Evolutionary conservation across 2,888 invertebrate genomes (phyloP).

Genomic region (Sesia apiformis): DNA sequence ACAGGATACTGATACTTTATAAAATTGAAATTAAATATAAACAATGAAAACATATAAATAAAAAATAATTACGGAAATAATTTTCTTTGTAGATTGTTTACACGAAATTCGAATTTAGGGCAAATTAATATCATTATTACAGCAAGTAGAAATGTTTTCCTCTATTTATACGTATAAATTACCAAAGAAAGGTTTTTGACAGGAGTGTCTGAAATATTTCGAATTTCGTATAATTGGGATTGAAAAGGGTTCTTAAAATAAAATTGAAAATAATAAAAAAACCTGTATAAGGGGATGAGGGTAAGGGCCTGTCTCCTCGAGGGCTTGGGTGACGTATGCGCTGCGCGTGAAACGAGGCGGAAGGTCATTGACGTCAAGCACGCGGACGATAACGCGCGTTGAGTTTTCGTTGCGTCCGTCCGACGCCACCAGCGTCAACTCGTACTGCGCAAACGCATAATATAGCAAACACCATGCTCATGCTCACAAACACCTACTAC

Average conservation of each 20-base stretch:
- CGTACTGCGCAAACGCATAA: constrained; percentile 79
- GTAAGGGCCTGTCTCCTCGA: constrained; percentile 85
- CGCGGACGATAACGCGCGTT: constrained; percentile 86
- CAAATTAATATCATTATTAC: too few relatives aligned
- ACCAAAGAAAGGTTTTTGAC: too few relatives aligned
- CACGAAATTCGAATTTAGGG: too few relatives aligned
- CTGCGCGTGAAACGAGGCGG: constrained; percentile 86
- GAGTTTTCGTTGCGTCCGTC: constrained; percentile 93
- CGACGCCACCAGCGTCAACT: constrained; percentile 90
- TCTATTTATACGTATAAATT: too few relatives aligned
- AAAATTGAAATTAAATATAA: too few relatives aligned
- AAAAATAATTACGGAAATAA: too few relatives aligned
- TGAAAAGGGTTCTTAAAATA: background rate
- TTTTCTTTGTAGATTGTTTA: too few relatives aligned
- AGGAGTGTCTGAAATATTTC: too few relatives aligned
- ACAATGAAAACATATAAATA: too few relatives aligned
- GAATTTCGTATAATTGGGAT: too few relatives aligned
- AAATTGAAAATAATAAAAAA: constrained; percentile 35
- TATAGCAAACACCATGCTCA: constrained; percentile 61
- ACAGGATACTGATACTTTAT: too few relatives aligned
- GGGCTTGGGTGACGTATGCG: constrained; percentile 81
- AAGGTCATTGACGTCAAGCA: constrained; percentile 92
- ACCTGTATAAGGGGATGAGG: constrained; percentile 84
- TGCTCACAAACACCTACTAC: constrained; percentile 24
- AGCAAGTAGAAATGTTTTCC: too few relatives aligned